These are phyloP conservation scores for Trichoplusia ni DNA, from an alignment of 1,140 invertebrate genomes.

Conservation along the genomic window DNA sequence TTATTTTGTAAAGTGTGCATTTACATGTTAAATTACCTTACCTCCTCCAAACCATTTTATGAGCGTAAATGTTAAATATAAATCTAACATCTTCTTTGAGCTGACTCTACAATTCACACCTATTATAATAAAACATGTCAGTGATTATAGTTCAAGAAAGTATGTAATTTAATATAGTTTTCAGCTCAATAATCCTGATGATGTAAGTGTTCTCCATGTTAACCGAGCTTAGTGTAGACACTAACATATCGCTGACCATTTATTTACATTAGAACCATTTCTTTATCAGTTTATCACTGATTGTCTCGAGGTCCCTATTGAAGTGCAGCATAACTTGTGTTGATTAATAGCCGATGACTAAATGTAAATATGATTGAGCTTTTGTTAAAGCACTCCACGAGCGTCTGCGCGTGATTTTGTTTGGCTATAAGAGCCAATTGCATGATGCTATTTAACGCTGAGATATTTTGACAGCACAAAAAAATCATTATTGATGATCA, in stretches of 20 bases:
- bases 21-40: too few relatives aligned
- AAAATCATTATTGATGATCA: conserved; percentile 46
- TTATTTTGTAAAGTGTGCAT: too few relatives aligned
- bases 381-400: conserved; percentile 43
- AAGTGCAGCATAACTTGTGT: conserved; percentile 49
- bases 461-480: conserved; percentile 49
- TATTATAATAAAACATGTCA: too few relatives aligned
- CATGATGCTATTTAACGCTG: conserved; percentile 41
- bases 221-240: conserved; percentile 45
- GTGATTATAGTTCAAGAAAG: too few relatives aligned
- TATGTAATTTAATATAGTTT: too few relatives aligned
- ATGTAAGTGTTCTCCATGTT: conserved; percentile 52
- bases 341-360: conserved; percentile 71
- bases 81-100: too few relatives aligned
- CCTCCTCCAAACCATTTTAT: too few relatives aligned
- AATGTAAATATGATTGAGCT: conserved; percentile 72
- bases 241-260: conserved; percentile 75
- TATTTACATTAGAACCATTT: conserved; percentile 80
- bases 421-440: conserved; percentile 45
- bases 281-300: conserved; percentile 77
- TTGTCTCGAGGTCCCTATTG: conserved; percentile 66
- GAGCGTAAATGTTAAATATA: too few relatives aligned
- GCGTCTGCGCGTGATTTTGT: conserved; percentile 40
- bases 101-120: too few relatives aligned
- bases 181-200: too few relatives aligned